Percentiles rank a stretch among this genome's conserved stretches.
Evolutionary conservation across 2,888 invertebrate genomes (phyloP).

Genomic region (Tinea pellionella): DNA sequence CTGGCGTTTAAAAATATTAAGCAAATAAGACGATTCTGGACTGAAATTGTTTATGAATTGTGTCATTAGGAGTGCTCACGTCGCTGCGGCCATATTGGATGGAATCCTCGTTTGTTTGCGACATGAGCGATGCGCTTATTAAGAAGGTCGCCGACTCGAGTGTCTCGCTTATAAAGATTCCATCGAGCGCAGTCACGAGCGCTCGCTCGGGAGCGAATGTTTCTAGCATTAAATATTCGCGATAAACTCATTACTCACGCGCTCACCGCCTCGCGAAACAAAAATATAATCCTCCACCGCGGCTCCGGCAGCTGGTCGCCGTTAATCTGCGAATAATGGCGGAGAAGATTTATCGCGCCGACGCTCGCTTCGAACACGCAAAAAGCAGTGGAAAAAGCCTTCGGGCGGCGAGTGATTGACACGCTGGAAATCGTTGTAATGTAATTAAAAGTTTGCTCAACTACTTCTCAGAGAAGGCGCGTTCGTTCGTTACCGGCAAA

Average conservation of each 20-base stretch:
- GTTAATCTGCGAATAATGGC: slow-evolving; percentile 34
- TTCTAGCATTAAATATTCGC: slow-evolving; percentile 20
- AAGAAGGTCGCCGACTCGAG: slow-evolving; percentile 26
- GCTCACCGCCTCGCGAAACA: slow-evolving; percentile 23
- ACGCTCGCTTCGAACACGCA: slow-evolving; percentile 16
- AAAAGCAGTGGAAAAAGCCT: slow-evolving; percentile 26
- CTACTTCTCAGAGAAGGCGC: slow-evolving; percentile 25
- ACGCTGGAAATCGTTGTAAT: slow-evolving; percentile 26
- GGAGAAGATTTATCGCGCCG: slow-evolving; percentile 20
- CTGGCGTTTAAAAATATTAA: slow-evolving; percentile 23
- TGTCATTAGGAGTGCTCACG: slow-evolving; percentile 25
- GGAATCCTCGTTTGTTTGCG: not conserved
- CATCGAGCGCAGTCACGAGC: slow-evolving; percentile 23
- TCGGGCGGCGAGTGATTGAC: slow-evolving; percentile 32
- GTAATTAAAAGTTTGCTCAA: slow-evolving; percentile 56
- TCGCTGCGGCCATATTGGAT: not conserved
- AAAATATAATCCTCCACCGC: slow-evolving; percentile 32
- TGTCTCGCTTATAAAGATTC: slow-evolving; percentile 27
- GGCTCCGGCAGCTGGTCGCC: slow-evolving; percentile 28
- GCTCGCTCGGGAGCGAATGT: slow-evolving; percentile 17
- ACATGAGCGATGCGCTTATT: slow-evolving; percentile 23
- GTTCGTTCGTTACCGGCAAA: slow-evolving; percentile 36
- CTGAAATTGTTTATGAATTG: slow-evolving; percentile 31
- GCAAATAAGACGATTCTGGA: slow-evolving; percentile 28
- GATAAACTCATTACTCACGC: slow-evolving; percentile 39